A percentile compares a stretch with the other conserved stretches of the same genome.
phyloP scores from a whole-genome alignment of 92 coral and sea anemone species.

The Actinernus sp. region DNA sequence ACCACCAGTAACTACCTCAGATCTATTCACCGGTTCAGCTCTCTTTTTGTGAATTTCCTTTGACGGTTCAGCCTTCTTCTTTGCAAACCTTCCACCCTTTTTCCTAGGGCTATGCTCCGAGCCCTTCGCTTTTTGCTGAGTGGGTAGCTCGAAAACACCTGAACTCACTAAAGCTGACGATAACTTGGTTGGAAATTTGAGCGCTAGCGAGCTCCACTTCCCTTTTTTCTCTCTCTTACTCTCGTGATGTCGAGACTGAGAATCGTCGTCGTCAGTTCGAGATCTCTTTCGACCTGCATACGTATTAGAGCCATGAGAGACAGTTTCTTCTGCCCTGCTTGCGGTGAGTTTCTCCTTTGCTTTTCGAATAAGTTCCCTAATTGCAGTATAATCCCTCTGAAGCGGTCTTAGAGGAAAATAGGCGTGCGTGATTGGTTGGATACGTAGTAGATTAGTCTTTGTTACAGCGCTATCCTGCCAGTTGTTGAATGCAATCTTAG shows the following conservation, averaged over 20 bases:
- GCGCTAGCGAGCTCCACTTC: conserved; percentile 14
- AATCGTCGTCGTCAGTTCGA: conserved; percentile 25
- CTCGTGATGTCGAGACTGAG: conserved; percentile 11
- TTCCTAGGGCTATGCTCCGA: conserved; percentile 15
- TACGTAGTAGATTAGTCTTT: conserved; percentile 71
- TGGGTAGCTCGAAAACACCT: conserved; percentile 8
- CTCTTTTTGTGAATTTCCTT: not conserved
- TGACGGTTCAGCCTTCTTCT: conserved; percentile 12
- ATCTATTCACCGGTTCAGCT: conserved; percentile 6
- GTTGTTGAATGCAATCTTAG: conserved; percentile 83
- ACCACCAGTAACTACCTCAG: conserved; percentile 42
- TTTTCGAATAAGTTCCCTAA: conserved; percentile 63
- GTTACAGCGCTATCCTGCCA: conserved; percentile 90
- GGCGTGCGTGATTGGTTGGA: conserved; percentile 90
- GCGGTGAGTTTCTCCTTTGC: conserved; percentile 40
- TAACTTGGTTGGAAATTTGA: conserved; percentile 6
- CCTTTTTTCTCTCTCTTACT: conserved; percentile 21
- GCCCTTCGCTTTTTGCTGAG: not conserved
- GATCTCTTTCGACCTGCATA: conserved; percentile 45
- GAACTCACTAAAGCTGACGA: not conserved
- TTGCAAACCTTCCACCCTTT: conserved; percentile 10
- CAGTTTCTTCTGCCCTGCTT: too few relatives aligned
- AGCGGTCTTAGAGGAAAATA: conserved; percentile 87
- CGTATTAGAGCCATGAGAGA: too few relatives aligned
- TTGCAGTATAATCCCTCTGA: conserved; percentile 63